Evolutionary conservation across 2,888 invertebrate species (phyloP).

Genomic region (Brassicogethes aeneus): DNA sequence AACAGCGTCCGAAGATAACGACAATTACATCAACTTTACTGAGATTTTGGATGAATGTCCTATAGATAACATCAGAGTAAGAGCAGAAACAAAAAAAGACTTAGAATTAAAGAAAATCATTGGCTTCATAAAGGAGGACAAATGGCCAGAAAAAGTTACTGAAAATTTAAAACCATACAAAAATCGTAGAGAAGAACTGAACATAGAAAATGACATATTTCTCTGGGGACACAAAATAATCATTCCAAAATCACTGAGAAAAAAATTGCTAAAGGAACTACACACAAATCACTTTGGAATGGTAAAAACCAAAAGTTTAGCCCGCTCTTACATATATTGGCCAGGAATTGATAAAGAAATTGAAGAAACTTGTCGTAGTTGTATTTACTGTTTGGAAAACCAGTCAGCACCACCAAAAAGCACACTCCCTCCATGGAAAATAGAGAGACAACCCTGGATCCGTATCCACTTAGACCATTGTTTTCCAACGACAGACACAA

Average conservation of each 20-base stretch:
- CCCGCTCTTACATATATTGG: background rate
- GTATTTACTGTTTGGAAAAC: background rate
- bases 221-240: background rate
- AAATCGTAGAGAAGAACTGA: background rate
- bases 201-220: no score
- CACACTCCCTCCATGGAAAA: background rate
- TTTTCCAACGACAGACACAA: background rate
- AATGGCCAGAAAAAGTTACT: background rate
- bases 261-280: background rate
- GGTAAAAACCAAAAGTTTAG: background rate
- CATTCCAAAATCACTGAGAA: background rate
- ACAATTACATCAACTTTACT: background rate
- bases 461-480: background rate
- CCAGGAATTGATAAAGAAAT: no score
- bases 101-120: background rate
- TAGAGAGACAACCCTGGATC: background rate
- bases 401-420: background rate
- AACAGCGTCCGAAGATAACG: no score
- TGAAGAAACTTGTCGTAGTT: background rate
- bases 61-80: background rate
- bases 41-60: background rate
- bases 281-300: background rate
- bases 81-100: background rate
- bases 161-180: background rate
- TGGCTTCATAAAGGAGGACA: background rate